Base-by-base conservation (phyloP, 2,113 vertebrate species). In the Megalops atlanticus region DNA sequence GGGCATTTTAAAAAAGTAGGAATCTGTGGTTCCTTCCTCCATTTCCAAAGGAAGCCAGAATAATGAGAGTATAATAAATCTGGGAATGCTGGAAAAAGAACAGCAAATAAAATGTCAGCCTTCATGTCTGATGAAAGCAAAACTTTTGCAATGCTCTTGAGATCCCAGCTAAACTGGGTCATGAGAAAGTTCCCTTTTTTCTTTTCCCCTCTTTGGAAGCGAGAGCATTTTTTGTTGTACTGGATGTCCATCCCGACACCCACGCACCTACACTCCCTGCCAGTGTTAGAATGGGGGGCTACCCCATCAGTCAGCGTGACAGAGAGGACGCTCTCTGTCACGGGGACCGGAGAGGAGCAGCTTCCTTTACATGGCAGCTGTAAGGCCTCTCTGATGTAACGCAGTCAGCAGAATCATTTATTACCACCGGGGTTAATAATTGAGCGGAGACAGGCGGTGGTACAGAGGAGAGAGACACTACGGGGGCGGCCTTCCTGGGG, bases 341-440 rank as follows among this genome's bases (percentile, higher is more conserved):
- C 68, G 69, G 81, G 81, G 81, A 81, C 87, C 84, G 58, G 85
- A 91, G 91, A 91, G 86, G 86, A 89, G 87, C 92, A 90, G 92
- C 84, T 94, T 94, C 94, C 94, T 93, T 92, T 93, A 93, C 93
- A 92, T 93, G 93, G 91, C 93, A 92, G 92, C 89, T 92, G 90
- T 87, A 88, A 92, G 90, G 87, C 89, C 87, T 89, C 87, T 72
- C 90, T 93, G 91, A 94, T 92, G 92, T 92, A 93, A 92, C 92
- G 92, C 91, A 92, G 90, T 94, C 93, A 90, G 93, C 94, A 92
- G 88, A 93, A 93, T 88, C 93, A 93, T 93, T 94, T 91, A 94
- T 94, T 92, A 94, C 86, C 83, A 86, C 82, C 64, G 0, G 83
- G 87, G 94, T 95, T 95, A 95, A 95, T 94, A 92, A 94, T 95